These are phyloP conservation scores for Oreochromis aureus DNA, from an alignment of 2,113 vertebrate species.

Conservation along the genomic window DNA sequence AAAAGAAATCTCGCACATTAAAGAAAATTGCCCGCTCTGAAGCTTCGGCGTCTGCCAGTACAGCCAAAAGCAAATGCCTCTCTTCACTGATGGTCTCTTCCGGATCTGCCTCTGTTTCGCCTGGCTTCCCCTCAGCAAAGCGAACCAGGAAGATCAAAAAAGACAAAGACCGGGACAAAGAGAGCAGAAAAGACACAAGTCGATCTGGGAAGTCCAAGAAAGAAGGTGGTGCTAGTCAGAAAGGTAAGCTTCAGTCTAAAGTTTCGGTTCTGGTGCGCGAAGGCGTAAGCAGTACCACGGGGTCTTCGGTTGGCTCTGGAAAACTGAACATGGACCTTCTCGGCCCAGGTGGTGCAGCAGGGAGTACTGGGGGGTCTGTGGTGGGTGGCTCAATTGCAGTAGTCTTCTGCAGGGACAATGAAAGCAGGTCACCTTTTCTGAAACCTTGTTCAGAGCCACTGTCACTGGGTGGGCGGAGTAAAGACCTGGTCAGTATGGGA, in stretches of 20 bases:
- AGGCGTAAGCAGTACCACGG: slow-evolving; percentile 86
- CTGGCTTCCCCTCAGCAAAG: slow-evolving; percentile 39
- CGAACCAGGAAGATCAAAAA: slow-evolving; percentile 60
- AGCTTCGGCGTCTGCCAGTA: slow-evolving; percentile 44
- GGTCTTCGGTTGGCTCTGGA: slow-evolving; percentile 59
- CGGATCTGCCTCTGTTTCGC: slow-evolving; percentile 9
- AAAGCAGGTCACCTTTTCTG: slow-evolving; percentile 88
- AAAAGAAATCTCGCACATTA: slow-evolving; percentile 66
- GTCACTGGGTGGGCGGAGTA: slow-evolving; percentile 49
- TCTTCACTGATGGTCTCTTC: slow-evolving; percentile 58
- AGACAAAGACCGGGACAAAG: slow-evolving; percentile 64
- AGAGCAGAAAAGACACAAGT: slow-evolving; percentile 57
- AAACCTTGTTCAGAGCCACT: slow-evolving; percentile 76
- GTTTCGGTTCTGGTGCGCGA: slow-evolving; percentile 88
- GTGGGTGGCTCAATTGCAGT: slow-evolving; percentile 85
- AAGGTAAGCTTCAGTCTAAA: slow-evolving; percentile 90
- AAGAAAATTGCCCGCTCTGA: slow-evolving; percentile 64
- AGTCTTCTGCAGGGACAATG: slow-evolving; percentile 88
- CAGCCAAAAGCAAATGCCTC: slow-evolving; percentile 61
- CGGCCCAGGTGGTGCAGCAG: slow-evolving; percentile 47
- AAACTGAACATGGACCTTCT: slow-evolving; percentile 71
- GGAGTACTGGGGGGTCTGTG: slow-evolving; percentile 61
- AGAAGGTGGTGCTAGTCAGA: slow-evolving; percentile 59
- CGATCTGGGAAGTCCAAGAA: slow-evolving; percentile 69
- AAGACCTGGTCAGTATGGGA: slow-evolving; percentile 50